phyloP scores from a whole-genome alignment of 2,113 vertebrate genomes.

The Thalassoma bifasciatum region DNA sequence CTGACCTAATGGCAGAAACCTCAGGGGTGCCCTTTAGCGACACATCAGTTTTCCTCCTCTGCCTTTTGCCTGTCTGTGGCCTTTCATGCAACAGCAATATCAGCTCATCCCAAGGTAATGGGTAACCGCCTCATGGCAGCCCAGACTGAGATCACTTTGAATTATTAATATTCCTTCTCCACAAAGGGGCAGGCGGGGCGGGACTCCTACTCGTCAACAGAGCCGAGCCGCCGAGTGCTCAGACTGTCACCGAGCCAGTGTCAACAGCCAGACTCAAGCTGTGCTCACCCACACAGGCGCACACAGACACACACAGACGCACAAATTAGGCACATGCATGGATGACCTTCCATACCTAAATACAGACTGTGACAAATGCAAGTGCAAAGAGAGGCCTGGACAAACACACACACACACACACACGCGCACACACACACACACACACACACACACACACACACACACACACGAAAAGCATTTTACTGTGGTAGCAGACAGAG shows the following conservation, averaged over 20 bases:
- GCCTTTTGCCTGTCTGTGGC: constrained; percentile 58
- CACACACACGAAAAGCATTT: constrained; percentile 6
- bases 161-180: constrained; percentile 79
- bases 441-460: constrained; percentile 9
- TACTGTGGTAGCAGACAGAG: constrained; percentile 17
- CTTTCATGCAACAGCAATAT: constrained; percentile 72
- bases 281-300: constrained; percentile 34
- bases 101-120: constrained; percentile 70
- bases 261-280: constrained; percentile 69
- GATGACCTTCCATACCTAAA: constrained; percentile 62
- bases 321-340: constrained; percentile 37
- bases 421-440: not conserved
- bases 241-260: constrained; percentile 69
- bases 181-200: constrained; percentile 52
- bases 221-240: constrained; percentile 43
- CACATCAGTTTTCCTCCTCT: constrained; percentile 48
- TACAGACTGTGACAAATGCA: constrained; percentile 47
- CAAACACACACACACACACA: constrained; percentile 4
- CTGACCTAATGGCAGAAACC: constrained; percentile 59
- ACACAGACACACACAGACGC: constrained; percentile 25
- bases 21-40: constrained; percentile 60
- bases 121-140: constrained; percentile 60
- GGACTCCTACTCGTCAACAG: constrained; percentile 47
- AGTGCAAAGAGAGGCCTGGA: constrained; percentile 18
- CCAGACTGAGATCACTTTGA: constrained; percentile 74